Base-by-base conservation (phyloP, 2,113 vertebrate genomes). In the Coregonus clupeaformis region DNA sequence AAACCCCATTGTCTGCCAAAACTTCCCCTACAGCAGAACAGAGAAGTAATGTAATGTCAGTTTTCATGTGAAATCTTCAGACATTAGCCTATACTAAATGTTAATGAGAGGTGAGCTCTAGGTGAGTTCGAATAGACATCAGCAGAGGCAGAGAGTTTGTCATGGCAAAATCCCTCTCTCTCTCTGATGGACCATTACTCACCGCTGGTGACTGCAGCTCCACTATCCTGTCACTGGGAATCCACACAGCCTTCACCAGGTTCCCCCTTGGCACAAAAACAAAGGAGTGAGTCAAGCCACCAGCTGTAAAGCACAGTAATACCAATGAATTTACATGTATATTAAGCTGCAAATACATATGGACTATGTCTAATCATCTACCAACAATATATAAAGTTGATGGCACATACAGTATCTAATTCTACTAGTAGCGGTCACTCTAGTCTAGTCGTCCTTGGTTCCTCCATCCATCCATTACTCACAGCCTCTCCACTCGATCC, bases 1-100 rank as follows among this genome's bases (percentile, higher is more conserved):
- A 80, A 95, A 98, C 0, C 98, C 97, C 98, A 98, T 98, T 20
- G 96, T 98, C 89, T 98, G 98, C 97, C 97, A 99, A 79, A 99
- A 99, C 85, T 98, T 99, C 0, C 97, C 97, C 97, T 98, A 63
- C 49, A 91, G 4, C 5, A 42, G 36, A 11, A 42, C 36, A 42
- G 9, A 42, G 2, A 42, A 42, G 9, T 3, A 42, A 42, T 11
- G 36, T 20, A 55, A 55, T 42, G 52, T 20, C 52, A 4, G 52
- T 20, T 42, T 76, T 20, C 36, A 42, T 42, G 36, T 42, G 9
- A 42, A 42, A 42, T 11, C 36, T 12, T 42, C 11, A 42, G 36
- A 42, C 36, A 42, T 42, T 42, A 42, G 36, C 36, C 36, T 42
- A 42, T 42, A 42, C 36, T 12, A 42, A 52, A 16, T 49, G 14